A percentile compares a stretch with the other conserved stretches of the same genome.
Conservation (phyloP, 2,797 vertebrate species). For the Pseudopleuronectes americanus region DNA sequence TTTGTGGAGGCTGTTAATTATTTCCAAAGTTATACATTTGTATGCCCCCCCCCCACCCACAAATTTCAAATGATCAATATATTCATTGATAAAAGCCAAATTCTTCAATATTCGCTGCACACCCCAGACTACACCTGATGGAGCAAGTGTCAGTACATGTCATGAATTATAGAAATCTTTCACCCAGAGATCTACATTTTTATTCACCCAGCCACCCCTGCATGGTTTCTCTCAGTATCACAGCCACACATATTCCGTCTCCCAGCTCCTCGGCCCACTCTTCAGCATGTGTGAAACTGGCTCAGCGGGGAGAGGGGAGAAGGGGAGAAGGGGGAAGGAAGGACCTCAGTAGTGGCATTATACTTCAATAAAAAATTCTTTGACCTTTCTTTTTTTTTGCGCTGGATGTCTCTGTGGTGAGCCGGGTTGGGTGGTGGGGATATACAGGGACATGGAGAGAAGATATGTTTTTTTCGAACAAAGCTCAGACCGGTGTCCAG, state of each 20-base stretch:
- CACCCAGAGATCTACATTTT: slow-evolving; percentile 7
- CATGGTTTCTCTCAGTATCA: slow-evolving; percentile 14
- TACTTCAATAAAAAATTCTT: slow-evolving; percentile 39
- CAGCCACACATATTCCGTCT: background rate
- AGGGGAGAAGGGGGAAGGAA: no score
- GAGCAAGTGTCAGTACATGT: slow-evolving; percentile 1
- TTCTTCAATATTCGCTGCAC: background rate
- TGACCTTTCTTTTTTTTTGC: slow-evolving; percentile 57
- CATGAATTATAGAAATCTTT: slow-evolving; percentile 18
- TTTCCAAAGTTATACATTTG: no score
- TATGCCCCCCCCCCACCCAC: rapidly evolving
- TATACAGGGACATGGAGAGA: slow-evolving; percentile 19
- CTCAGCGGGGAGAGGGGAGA: slow-evolving; percentile 26
- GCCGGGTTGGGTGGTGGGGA: slow-evolving; percentile 5
- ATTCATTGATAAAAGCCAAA: background rate
- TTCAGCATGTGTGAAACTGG: slow-evolving; percentile 16
- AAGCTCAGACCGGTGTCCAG: slow-evolving; percentile 15
- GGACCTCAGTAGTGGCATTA: slow-evolving; percentile 41
- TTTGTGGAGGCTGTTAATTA: no score
- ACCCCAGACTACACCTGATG: background rate
- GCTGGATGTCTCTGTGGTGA: slow-evolving; percentile 34
- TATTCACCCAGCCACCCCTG: slow-evolving; percentile 9
- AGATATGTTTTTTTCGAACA: slow-evolving; percentile 23
- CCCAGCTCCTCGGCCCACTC: background rate
- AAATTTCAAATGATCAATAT: background rate